Evolutionary conservation across 2,113 vertebrate species (phyloP).

Genomic region (Oryzias celebensis): DNA sequence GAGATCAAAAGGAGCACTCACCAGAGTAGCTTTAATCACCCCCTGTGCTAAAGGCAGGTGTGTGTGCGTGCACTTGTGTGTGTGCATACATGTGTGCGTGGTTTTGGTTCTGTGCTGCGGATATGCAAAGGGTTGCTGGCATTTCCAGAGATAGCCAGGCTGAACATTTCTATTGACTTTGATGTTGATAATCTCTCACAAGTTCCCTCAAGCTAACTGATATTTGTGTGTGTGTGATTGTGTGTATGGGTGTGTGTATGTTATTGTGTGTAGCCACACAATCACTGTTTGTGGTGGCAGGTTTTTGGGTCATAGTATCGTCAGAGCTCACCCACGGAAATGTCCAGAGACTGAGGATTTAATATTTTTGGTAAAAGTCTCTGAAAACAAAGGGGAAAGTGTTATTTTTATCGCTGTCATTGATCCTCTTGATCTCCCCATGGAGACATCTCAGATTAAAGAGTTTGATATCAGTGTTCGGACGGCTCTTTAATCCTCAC

Average conservation of each 20-base stretch:
- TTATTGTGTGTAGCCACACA: constrained; percentile 22
- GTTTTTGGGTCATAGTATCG: constrained; percentile 59
- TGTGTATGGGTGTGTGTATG: constrained; percentile 36
- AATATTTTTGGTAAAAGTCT: constrained; percentile 29
- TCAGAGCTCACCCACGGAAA: constrained; percentile 59
- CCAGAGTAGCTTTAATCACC: constrained; percentile 85
- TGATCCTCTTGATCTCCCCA: constrained; percentile 38
- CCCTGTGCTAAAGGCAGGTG: constrained; percentile 80
- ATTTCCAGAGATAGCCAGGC: constrained; percentile 92
- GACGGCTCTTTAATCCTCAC: background rate
- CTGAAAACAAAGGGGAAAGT: constrained; percentile 29
- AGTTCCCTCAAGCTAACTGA: constrained; percentile 78
- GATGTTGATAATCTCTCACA: constrained; percentile 97
- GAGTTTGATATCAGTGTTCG: background rate
- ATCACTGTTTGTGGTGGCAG: constrained; percentile 28
- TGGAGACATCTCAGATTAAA: constrained; percentile 14
- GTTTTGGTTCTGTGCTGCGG: constrained; percentile 67
- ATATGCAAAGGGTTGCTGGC: constrained; percentile 92
- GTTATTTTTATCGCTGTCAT: constrained; percentile 27
- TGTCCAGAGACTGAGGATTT: constrained; percentile 45
- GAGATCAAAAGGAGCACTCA: constrained; percentile 89
- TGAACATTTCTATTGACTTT: constrained; percentile 97
- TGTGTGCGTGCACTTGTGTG: constrained; percentile 35
- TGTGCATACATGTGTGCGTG: constrained; percentile 23
- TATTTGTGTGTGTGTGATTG: constrained; percentile 37